phyloP scores from a whole-genome alignment of 2,888 invertebrate species.

The Urechis unicinctus region DNA sequence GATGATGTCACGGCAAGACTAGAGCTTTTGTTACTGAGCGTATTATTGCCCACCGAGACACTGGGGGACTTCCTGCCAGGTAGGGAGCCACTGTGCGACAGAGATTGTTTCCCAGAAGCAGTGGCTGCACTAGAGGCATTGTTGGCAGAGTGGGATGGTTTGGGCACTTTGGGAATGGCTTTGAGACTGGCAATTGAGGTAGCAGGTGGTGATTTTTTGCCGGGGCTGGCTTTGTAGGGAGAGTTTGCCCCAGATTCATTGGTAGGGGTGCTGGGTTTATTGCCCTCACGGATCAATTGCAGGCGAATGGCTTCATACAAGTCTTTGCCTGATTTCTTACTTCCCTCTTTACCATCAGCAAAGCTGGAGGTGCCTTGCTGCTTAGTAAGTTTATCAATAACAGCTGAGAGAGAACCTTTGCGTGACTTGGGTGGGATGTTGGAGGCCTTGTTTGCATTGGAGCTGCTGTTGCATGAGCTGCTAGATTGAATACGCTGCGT shows the following conservation, averaged over 20 bases:
- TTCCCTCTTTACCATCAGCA: neutral
- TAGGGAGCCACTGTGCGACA: too few relatives aligned
- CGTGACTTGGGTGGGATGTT: conserved; percentile 1
- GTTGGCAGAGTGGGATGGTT: neutral
- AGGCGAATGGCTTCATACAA: conserved; percentile 17
- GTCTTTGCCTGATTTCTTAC: conserved; percentile 10
- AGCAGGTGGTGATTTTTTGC: conserved; percentile 10
- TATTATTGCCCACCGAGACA: too few relatives aligned
- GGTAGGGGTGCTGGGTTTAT: conserved; percentile 17
- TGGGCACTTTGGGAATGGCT: neutral
- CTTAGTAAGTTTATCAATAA: conserved; percentile 73
- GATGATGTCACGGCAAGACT: neutral
- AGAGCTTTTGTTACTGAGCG: too few relatives aligned
- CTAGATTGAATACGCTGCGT: neutral
- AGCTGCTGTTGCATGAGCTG: neutral
- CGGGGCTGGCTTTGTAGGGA: conserved; percentile 8
- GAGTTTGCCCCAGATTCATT: conserved; percentile 8
- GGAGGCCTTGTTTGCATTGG: neutral
- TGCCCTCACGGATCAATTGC: conserved; percentile 16
- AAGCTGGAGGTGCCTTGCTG: neutral
- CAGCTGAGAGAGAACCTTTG: conserved; percentile 54
- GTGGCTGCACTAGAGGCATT: too few relatives aligned
- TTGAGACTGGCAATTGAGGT: neutral
- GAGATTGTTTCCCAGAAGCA: too few relatives aligned
- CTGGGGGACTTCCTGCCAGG: neutral